Evolutionary conservation across 2,113 vertebrate genomes (phyloP), one percentile per base, ranked within the genome.

Genomic region (Cygnus atratus): DNA sequence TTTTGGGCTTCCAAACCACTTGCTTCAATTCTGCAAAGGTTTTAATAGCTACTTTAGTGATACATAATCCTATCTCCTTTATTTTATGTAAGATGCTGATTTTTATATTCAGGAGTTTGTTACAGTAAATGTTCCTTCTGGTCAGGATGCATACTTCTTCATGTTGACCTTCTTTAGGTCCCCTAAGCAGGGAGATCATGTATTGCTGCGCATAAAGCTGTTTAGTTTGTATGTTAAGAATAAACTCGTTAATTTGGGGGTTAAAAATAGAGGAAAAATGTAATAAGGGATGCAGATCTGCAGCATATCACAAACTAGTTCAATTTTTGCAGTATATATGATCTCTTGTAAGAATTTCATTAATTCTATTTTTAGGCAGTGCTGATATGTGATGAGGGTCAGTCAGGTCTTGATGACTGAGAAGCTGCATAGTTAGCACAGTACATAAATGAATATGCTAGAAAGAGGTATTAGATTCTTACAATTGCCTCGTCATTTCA

Each of bases 81-180:
- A 90, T 84, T 96, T 73, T 90, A n/a, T 74, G n/a, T 10, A 28
- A 74, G 39, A 28, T 13, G 29, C 65, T 95, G 82, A 55, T 48
- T 87, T 91, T 95, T 92, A 59, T 62, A 55, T 94, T 95, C 29
- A 76, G n/a, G 78, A 93, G 41, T 89, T 97, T 52, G 10, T 89
- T 54, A 73, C 35, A 59, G 41, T 86, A 73, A 50, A 43, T 81
- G 59, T 43, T 91, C 78, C 48, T 88, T 95, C 81, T 90, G 54
- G 57, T 82, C 62, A 70, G 68, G 75, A 61, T 14, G 44, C 44
- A 50, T 73, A 11, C 35, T 88, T 72, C 24, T 93, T 89, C 94
- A 44, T 68, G 59, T 78, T 92, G 41, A 91, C 80, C 84, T 85
- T 90, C 52, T 78, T 66, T 59, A 33, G 33, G 46, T 22, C 46